These are phyloP conservation scores for Pempheris klunzingeri DNA, from an alignment of 2,797 vertebrate genomes.

Conservation along the genomic window DNA sequence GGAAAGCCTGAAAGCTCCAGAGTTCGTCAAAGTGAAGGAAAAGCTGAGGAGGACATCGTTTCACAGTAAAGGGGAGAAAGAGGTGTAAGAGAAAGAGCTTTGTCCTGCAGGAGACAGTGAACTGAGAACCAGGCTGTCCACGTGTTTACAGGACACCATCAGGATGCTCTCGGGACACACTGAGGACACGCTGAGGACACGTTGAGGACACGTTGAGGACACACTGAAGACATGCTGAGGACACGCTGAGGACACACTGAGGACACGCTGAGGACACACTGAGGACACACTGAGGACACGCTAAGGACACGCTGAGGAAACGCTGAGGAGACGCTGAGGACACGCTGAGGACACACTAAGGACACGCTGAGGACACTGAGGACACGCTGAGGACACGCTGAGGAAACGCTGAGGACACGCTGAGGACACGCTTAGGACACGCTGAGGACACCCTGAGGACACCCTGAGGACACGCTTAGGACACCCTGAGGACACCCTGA, in stretches of 20 bases:
- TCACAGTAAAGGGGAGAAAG: constrained; percentile 84
- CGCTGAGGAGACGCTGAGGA: no score
- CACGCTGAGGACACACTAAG: not conserved
- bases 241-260: not conserved
- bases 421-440: not conserved
- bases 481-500: not conserved
- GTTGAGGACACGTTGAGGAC: not conserved
- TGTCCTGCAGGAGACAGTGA: constrained; percentile 2
- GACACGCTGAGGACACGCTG: not conserved
- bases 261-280: not conserved
- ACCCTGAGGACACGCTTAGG: no score
- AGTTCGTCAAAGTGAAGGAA: constrained; percentile 96
- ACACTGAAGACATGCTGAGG: not conserved
- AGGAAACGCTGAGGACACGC: not conserved
- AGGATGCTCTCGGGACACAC: not conserved
- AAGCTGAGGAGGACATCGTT: constrained; percentile 92
- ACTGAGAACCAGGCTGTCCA: not conserved
- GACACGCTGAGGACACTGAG: not conserved
- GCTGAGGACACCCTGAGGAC: not conserved
- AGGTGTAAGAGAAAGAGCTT: constrained; percentile 78
- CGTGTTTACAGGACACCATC: not conserved
- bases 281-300: not conserved
- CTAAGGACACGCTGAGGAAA: no score
- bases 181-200: not conserved
- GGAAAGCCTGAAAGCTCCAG: constrained; percentile 87